Conservation (phyloP, 2,888 invertebrate species). For the Heliconius hortense region DNA sequence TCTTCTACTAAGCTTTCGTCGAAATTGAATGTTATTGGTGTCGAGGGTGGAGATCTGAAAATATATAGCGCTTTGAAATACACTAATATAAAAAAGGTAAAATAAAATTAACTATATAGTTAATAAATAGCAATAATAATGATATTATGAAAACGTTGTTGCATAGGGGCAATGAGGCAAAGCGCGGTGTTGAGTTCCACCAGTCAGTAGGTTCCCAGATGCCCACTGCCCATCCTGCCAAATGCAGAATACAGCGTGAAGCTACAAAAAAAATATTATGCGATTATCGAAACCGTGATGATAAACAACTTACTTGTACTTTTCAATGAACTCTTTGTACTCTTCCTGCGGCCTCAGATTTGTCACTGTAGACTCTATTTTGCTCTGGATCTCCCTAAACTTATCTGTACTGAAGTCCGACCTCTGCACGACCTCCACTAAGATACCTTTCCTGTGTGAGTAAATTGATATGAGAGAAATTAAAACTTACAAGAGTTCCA, state of each 20-base stretch:
- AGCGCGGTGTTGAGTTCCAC: no score
- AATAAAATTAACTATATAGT: no score
- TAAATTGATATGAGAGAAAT: background rate
- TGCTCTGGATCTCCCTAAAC: slow-evolving; percentile 89
- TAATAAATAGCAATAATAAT: no score
- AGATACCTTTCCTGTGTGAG: slow-evolving; percentile 86
- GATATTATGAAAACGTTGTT: no score
- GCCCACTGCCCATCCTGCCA: no score
- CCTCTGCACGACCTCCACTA: slow-evolving; percentile 89
- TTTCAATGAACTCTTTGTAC: slow-evolving; percentile 93
- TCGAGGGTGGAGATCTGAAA: slow-evolving; percentile 89
- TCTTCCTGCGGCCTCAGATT: slow-evolving; percentile 92
- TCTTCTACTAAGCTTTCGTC: slow-evolving; percentile 94
- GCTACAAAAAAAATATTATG: no score
- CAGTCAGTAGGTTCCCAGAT: no score
- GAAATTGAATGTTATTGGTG: slow-evolving; percentile 90
- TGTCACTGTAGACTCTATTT: slow-evolving; percentile 89
- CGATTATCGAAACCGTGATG: no score
- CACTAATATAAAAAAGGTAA: background rate
- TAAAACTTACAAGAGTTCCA: background rate
- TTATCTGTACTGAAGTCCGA: slow-evolving; percentile 91
- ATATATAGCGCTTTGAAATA: background rate
- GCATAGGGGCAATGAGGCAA: no score
- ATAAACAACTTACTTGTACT: slow-evolving; percentile 86
- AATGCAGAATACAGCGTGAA: no score